These are phyloP conservation scores for Trinectes maculatus DNA, from an alignment of 2,113 vertebrate species.

Conservation along the genomic window DNA sequence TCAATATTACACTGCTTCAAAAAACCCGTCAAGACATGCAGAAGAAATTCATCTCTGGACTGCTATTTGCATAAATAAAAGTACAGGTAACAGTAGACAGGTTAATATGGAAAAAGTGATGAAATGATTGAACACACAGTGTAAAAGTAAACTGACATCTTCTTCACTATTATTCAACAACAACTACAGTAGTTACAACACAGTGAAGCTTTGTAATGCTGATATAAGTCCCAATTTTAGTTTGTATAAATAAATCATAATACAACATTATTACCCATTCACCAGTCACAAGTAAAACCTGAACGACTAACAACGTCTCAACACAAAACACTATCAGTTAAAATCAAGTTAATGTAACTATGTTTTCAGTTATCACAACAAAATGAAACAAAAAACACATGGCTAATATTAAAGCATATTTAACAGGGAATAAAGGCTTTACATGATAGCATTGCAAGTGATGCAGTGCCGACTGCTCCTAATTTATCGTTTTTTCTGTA, in stretches of 20 bases:
- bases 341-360: slow-evolving; percentile 19
- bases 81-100: too few relatives aligned
- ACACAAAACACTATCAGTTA: slow-evolving; percentile 1
- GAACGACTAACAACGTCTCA: slow-evolving; percentile 4
- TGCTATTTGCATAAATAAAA: too few relatives aligned
- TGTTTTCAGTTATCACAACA: slow-evolving; percentile 10
- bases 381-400: slow-evolving; percentile 6
- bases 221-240: not conserved
- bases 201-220: not conserved
- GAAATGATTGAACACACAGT: too few relatives aligned
- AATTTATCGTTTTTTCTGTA: slow-evolving; percentile 16
- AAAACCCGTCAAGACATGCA: too few relatives aligned
- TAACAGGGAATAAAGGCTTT: slow-evolving; percentile 11
- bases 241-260: slow-evolving; percentile 13
- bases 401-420: slow-evolving; percentile 10
- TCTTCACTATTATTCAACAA: too few relatives aligned
- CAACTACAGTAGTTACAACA: too few relatives aligned
- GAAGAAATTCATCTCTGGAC: too few relatives aligned
- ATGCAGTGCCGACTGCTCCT: slow-evolving; percentile 7
- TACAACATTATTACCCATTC: slow-evolving; percentile 8
- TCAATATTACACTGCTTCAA: too few relatives aligned
- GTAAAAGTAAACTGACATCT: too few relatives aligned
- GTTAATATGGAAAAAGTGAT: too few relatives aligned
- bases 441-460: not conserved
- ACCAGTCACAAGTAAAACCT: slow-evolving; percentile 23